phyloP scores from a whole-genome alignment of 2,113 vertebrate genomes.

The Carettochelys insculpta region DNA sequence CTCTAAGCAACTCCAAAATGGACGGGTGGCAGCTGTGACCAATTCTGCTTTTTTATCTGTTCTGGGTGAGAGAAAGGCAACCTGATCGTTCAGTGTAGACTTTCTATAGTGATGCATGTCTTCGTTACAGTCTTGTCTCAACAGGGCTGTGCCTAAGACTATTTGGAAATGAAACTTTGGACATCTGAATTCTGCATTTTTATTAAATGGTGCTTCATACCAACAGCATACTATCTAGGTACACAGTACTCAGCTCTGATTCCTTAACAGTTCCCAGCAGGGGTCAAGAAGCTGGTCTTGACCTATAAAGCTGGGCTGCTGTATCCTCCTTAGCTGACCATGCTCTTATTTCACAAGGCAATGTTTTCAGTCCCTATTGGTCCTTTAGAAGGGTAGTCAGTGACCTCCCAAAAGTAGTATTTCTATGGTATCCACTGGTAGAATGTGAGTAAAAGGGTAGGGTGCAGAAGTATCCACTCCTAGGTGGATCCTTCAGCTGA shows the following conservation, averaged over 20 bases:
- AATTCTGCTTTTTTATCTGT: background rate
- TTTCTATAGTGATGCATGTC: too few relatives aligned
- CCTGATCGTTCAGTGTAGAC: background rate
- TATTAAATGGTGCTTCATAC: background rate
- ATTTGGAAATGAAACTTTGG: background rate
- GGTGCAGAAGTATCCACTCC: background rate
- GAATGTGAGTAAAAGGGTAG: background rate
- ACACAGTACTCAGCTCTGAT: background rate
- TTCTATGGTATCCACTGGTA: background rate
- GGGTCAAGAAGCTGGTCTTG: background rate
- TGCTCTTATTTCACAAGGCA: background rate
- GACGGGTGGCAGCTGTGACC: background rate
- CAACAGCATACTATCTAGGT: background rate
- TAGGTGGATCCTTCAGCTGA: background rate
- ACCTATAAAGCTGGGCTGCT: background rate
- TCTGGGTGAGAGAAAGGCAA: background rate
- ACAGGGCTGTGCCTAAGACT: background rate
- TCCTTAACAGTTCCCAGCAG: background rate
- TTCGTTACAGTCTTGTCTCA: background rate
- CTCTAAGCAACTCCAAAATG: background rate
- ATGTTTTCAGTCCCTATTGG: background rate
- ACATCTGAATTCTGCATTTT: background rate
- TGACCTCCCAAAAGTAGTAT: background rate
- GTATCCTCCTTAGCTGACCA: background rate
- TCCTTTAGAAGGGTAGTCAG: background rate